Evolutionary conservation across 1,140 invertebrate species (phyloP), one percentile per base, ranked within the genome.

Genomic region (Heterodera schachtii): DNA sequence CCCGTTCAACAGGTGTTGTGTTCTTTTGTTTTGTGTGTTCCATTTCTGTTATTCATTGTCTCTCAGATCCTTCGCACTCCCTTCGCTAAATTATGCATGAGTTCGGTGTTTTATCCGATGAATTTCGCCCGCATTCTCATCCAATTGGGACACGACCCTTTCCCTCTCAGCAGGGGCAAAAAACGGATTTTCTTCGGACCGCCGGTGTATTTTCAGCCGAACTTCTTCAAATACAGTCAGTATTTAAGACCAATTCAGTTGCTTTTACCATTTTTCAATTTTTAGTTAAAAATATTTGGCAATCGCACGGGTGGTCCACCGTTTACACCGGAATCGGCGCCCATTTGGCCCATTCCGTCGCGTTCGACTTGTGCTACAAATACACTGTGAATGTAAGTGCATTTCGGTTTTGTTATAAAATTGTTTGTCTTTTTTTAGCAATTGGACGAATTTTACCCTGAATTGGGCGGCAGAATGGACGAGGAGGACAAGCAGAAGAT

Each of bases 121-220:
- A 75, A 73, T 3, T 85, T 87, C 8, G 73, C 82, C 3, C 87
- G 88, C 49, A 89, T 85, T 2, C 80, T 87, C n/a, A 85, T 90
- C 43, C 87, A 89, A 75, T 85, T 89, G 21, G 88, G 88, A 1
- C 82, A 89, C 69, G 88, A 89, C 74, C 88, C 88, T 3, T 89
- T 84, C 80, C 87, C 89, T 3, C 74, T 89, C 9, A 84, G 75
- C 9, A 84, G 70, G 13, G 88, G 89, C 66, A 86, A 86, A 47
- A 73, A 69, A 7, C 85, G 82, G 31, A 44, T 90, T 44, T 52
- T 81, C 41, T 82, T 82, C 47, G 88, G 88, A 44, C 79, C 85
- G 31, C 81, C 85, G 43, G 89, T 87, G 19, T 89, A 90, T 49
- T 90, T 85, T 79, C 75, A 89, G 21, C 88, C 88, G 3, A 89